Base-by-base conservation (phyloP, 2,113 vertebrate species). In the Syrmaticus mikado region DNA sequence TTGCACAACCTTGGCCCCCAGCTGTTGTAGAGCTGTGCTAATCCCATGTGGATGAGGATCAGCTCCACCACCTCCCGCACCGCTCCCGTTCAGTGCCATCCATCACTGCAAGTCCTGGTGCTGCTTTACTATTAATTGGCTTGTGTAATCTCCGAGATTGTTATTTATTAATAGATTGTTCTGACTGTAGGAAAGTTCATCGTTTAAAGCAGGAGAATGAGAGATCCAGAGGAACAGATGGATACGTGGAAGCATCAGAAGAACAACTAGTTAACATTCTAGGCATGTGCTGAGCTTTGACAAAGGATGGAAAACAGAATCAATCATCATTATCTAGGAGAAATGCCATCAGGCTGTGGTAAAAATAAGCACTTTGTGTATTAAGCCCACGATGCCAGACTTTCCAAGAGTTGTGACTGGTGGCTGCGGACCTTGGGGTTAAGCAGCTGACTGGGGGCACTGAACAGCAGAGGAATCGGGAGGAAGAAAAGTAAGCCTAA, bases 151-250 rank as follows among this genome's bases (percentile, higher is more conserved):
- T 85, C 94, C 2, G 53, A 66, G 89, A 94, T 93, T 84, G 78
- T 96, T 97, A 97, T 92, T 97, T 97, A 97, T 97, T 97, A 97
- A 95, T 94, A 97, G 95, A 93, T 93, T 75, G 86, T 91, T 94
- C 52, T 6, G 68, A 96, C 76, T 52, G 13, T 66, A 66, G 82
- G 90, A 85, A 57, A 95, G 94, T 94, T 96, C 79, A 94, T 97
- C 90, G 91, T 94, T 96, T 96, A 95, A 93, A 94, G 88, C 70
- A 71, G 67, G 91, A 96, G 83, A 92, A 93, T 48, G 85, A 85
- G 82, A 46, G 85, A 96, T 92, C 87, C 87, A 94, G 72, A 52
- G 87, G 85, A 96, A 95, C 87, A 96, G 95, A 95, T 92, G 81
- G 93, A 94, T 89, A 53, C 27, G 58, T 85, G 74, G 27, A 89